These are phyloP conservation scores for Poeciliopsis paucimaculata DNA, from an alignment of 2,797 vertebrate genomes.

Conservation along the genomic window DNA sequence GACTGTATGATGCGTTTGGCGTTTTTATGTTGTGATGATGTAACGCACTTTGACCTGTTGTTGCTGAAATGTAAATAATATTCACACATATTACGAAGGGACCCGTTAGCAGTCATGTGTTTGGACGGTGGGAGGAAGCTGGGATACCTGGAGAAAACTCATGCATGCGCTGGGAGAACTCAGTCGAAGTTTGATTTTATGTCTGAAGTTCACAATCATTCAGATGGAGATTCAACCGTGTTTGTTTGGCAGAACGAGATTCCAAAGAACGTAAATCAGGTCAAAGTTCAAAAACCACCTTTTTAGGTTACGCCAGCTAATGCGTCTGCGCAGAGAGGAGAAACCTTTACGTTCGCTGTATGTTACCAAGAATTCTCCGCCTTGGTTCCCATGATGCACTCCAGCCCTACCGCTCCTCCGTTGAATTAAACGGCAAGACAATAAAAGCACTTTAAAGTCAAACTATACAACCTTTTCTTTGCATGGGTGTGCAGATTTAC, in stretches of 20 bases:
- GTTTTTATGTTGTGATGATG: too few species aligned
- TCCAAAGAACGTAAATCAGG: background rate
- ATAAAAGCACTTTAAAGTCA: constrained; percentile 74
- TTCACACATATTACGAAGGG: too few species aligned
- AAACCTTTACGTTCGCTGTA: constrained; percentile 39
- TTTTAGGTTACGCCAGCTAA: constrained; percentile 10
- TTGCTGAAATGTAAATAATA: too few species aligned
- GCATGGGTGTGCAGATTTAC: constrained; percentile 43
- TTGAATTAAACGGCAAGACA: constrained; percentile 64
- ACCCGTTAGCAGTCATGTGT: background rate
- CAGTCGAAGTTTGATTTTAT: background rate
- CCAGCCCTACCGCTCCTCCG: constrained; percentile 30
- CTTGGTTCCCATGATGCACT: constrained; percentile 51
- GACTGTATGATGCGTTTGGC: too few species aligned
- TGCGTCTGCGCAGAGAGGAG: constrained; percentile 18
- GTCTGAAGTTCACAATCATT: background rate
- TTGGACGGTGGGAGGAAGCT: background rate
- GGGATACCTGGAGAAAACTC: background rate
- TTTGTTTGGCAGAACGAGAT: background rate
- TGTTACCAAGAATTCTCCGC: constrained; percentile 33
- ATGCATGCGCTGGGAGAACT: background rate
- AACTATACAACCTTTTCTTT: constrained; percentile 73
- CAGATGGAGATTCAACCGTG: background rate
- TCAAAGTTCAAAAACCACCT: background rate
- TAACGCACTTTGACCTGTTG: too few species aligned